Evolutionary conservation across 2,797 vertebrate genomes (phyloP), one percentile per base, ranked within the genome.

Genomic region (Gymnodraco acuticeps): DNA sequence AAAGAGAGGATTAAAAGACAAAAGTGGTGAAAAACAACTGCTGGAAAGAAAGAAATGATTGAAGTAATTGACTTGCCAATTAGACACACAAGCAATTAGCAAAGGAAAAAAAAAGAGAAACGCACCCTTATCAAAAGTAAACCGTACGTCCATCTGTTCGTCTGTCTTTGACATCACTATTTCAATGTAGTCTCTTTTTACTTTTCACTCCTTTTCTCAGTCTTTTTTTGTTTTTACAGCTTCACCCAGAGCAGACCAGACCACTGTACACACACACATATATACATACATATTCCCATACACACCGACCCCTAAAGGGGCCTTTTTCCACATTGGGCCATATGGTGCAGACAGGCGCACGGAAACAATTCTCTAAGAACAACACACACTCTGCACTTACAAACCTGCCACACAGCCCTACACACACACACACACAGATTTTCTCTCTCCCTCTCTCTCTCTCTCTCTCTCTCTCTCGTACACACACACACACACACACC

Each of bases 351-450:
- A 92, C 89, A 91, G 88, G 89, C 89, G 78, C 89, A 92, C 87
- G 93, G 92, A 94, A 94, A 94, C 91, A 93, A 93, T 93, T 93
- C 89, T 88, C 89, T 82, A 93, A 91, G 91, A 92, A 93, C 90
- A 93, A 93, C 92, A 93, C 87, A 87, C 85, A 87, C 85, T 81
- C 86, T 84, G 78, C 88, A 83, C 90, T 88, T 88, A 89, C 78
- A 88, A 91, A 88, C 68, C 83, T 90, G 83, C 81, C 79, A 41
- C 82, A 87, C 82, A 86, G 67, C 62, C 55, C 72, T 72, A 77
- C 61, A 70, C 17, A 45, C 72, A 82, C 65, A 75, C 31, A 53
- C 33, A 38, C 33, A 38, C 8, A n/a, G n/a, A n/a, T n/a, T n/a
- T n/a, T n/a, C n/a, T n/a, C n/a, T n/a, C n/a, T n/a, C n/a, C n/a